Evolutionary conservation across 2,797 vertebrate species (phyloP).

Genomic region (Aphelocoma californica): DNA sequence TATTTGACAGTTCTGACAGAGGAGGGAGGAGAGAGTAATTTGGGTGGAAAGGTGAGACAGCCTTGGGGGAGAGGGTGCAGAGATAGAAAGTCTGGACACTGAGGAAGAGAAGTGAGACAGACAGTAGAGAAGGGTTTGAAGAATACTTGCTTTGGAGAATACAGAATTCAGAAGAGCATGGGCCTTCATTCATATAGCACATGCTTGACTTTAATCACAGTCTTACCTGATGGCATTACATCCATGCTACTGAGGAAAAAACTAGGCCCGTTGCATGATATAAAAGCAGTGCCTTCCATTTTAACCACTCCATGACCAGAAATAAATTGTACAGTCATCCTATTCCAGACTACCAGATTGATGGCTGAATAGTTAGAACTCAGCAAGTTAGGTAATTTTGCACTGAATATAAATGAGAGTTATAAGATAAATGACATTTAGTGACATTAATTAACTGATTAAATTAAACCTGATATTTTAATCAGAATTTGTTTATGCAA

Average conservation of each 20-base stretch:
- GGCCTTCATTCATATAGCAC: neutral
- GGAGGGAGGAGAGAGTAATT: neutral
- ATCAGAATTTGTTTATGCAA: conserved; percentile 84
- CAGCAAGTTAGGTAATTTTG: conserved; percentile 76
- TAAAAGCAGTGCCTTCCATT: neutral
- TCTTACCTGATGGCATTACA: neutral
- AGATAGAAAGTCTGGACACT: neutral
- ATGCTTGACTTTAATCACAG: neutral
- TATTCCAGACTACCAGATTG: conserved; percentile 45
- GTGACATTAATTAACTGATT: conserved; percentile 87
- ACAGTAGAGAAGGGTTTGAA: neutral
- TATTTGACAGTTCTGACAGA: conserved; percentile 7
- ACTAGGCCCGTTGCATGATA: neutral
- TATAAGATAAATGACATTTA: conserved; percentile 84
- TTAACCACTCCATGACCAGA: conserved; percentile 16
- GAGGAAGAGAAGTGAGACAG: neutral
- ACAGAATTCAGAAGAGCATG: neutral
- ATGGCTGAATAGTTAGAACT: conserved; percentile 72
- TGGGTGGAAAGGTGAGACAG: conserved; percentile 8
- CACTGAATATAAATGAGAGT: conserved; percentile 78
- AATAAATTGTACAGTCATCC: conserved; percentile 15
- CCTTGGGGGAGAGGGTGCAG: neutral
- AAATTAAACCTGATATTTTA: conserved; percentile 87
- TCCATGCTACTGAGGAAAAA: neutral
- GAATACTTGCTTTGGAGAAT: neutral